Conservation (phyloP, 2,113 vertebrate species). For the Solea solea region DNA sequence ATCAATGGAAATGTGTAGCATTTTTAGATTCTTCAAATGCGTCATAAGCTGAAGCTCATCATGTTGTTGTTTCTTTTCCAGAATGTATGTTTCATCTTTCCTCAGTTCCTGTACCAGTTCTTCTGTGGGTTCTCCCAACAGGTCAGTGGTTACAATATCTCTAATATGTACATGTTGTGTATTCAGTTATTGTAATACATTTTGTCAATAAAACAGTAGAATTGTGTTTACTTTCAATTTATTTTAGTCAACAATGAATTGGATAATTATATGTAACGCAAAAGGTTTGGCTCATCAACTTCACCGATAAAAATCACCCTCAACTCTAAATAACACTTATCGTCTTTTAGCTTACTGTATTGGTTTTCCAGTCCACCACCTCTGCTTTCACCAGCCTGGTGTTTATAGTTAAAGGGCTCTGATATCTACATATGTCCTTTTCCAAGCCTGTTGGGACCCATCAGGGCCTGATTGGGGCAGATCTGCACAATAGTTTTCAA, state of each 20-base stretch:
- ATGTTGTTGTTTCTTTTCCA: conserved; percentile 70
- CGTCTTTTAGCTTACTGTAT: background rate
- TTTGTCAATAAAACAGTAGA: too few species aligned
- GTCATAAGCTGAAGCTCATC: conserved; percentile 14
- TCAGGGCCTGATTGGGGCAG: too few species aligned
- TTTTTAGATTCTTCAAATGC: conserved; percentile 58
- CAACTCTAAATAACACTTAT: background rate
- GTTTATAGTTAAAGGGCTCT: too few species aligned
- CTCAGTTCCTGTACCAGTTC: conserved; percentile 99
- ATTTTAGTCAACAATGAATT: background rate
- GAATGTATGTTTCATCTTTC: conserved; percentile 99
- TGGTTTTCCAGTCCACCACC: background rate
- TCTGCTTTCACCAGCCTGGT: too few species aligned
- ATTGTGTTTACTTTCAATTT: too few species aligned
- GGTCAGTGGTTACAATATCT: conserved; percentile 67
- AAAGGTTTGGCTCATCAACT: too few species aligned
- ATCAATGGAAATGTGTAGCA: conserved; percentile 63
- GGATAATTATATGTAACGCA: background rate
- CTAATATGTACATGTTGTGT: background rate
- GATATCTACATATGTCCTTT: too few species aligned
- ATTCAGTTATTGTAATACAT: background rate
- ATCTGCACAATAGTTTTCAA: too few species aligned
- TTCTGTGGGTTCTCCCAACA: conserved; percentile 99
- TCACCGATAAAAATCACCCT: too few species aligned
- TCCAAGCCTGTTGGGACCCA: too few species aligned